Evolutionary conservation across 1,140 invertebrate species (phyloP).

Genomic region (Onthophagus taurus): DNA sequence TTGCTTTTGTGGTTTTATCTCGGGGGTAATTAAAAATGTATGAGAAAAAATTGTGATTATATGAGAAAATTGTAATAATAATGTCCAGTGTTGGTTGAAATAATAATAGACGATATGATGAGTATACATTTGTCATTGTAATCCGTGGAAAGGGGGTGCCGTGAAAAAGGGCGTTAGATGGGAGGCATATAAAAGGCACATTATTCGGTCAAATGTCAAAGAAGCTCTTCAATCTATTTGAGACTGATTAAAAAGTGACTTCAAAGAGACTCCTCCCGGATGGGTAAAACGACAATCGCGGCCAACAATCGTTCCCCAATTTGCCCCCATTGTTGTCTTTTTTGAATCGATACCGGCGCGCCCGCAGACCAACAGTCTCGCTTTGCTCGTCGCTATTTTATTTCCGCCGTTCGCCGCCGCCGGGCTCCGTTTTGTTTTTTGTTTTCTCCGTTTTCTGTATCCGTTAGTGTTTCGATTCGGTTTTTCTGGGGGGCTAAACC

Average conservation of each 20-base stretch:
- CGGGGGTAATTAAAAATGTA: too few species aligned
- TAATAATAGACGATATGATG: too few species aligned
- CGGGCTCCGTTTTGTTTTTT: conserved; percentile 4
- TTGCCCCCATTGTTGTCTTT: conserved; percentile 36
- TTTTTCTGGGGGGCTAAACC: conserved; percentile 14
- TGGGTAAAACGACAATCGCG: conserved; percentile 36
- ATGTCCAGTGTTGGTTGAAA: too few species aligned
- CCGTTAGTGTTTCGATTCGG: conserved; percentile 32
- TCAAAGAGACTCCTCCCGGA: conserved; percentile 25
- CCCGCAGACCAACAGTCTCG: too few species aligned
- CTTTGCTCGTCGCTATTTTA: too few species aligned
- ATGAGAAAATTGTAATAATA: too few species aligned
- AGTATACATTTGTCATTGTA: too few species aligned
- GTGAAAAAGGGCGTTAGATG: too few species aligned
- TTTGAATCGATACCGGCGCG: conserved; percentile 34
- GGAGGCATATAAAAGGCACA: conserved; percentile 30
- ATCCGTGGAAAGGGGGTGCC: too few species aligned
- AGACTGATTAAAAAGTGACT: conserved; percentile 37
- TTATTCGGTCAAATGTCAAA: conserved; percentile 38
- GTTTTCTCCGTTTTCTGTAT: conserved; percentile 10
- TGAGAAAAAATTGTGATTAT: too few species aligned
- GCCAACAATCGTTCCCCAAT: conserved; percentile 36
- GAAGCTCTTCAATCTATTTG: conserved; percentile 32
- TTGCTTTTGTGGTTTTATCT: too few species aligned
- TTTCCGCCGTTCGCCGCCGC: too few species aligned